Base-by-base conservation (phyloP, 2,797 vertebrate genomes). In the Tenualosa ilisha region DNA sequence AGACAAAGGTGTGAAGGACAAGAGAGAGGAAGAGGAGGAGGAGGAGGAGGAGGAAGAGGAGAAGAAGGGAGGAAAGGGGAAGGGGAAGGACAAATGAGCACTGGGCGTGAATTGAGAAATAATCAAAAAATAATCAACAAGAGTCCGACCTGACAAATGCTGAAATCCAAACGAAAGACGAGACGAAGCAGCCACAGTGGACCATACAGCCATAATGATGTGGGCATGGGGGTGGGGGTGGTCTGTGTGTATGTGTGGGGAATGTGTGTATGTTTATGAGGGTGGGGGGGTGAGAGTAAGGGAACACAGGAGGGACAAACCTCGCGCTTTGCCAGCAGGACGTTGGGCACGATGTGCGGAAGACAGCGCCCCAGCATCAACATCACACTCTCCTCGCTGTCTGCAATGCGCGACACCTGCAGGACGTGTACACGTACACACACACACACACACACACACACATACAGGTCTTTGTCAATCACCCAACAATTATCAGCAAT, bases 321-420 rank as follows among this genome's bases (percentile, higher is more conserved):
- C 98, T 99, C 98, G 95, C 98, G 95, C 90, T 99, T 99, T 87
- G 98, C 98, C 84, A 99, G 96, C 0, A 99, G 97, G 86, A 99
- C 98, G 2, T 99, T 99, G 12, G 98, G 98, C 86, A 99, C 98
- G 63, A 99, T 99, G 94, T 99, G 98, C 87, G 98, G 98, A 85
- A 99, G 95, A 93, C 98, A 99, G 89, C 98, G 98, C 49, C 98
- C 98, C 92, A 99, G 90, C 98, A 99, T 99, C 87, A 99, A 91
- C 97, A 98, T 98, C 86, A 99, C 97, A n/a, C 97, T 98, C 90
- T 97, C 96, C 89, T 99, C 98, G 82, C 97, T 97, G 93, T 99
- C 98, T 83, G 98, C 97, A 89, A 99, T 99, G 89, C 97, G 96
- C 82, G 98, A 99, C 53, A 99, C 98, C 98, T 99, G 91, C 83